Base-by-base conservation (phyloP, 2,113 vertebrate genomes). In the Elgaria multicarinata region DNA sequence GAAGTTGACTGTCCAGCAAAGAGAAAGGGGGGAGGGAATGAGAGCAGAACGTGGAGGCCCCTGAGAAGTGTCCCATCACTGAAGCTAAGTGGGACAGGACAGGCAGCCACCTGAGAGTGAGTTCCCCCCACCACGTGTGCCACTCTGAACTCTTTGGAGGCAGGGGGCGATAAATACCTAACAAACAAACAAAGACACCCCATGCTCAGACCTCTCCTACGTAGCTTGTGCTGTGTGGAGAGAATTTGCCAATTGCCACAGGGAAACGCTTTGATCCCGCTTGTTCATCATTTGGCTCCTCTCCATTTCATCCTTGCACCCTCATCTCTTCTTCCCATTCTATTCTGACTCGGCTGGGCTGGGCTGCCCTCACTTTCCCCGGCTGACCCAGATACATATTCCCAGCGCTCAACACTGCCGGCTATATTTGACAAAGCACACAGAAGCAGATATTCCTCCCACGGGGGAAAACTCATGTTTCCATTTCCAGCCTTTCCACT, bases 1-100 rank as follows among this genome's bases (percentile, higher is more conserved):
- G 97, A 98, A 97, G 83, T 89, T 94, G 72, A 98, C 98, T 99
- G 93, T 67, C 64, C 39, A 67, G 53, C 75, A 80, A 1, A 2
- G 74, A 76, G 74, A 82, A 81, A 77, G 13, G 31, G 80, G 81
- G 84, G 76, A 76, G 0, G 13, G 62, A 71, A 58, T 53, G 76
- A 81, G 58, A 69, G 58, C 39, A 77, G 8, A 33, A 6, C 31
- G 10, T 6, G 13, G 67, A 67, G 28, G 55, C 42, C 42, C 14
- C 39, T 28, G 36, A 22, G 18, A 39, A 89, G 33, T 50, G 33
- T 12, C 53, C 71, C 31, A 44, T 50, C 13, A 2, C 88, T 78
- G 26, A 46, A 66, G 58, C 58, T 89, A 84, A 77, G 2, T 44
- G 36, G 24, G 44, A 69, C 12, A 31, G 16, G 12, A 4, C 44